Evolutionary conservation across 2,113 vertebrate species (phyloP).

Genomic region (Hippocampus guttulatus): DNA sequence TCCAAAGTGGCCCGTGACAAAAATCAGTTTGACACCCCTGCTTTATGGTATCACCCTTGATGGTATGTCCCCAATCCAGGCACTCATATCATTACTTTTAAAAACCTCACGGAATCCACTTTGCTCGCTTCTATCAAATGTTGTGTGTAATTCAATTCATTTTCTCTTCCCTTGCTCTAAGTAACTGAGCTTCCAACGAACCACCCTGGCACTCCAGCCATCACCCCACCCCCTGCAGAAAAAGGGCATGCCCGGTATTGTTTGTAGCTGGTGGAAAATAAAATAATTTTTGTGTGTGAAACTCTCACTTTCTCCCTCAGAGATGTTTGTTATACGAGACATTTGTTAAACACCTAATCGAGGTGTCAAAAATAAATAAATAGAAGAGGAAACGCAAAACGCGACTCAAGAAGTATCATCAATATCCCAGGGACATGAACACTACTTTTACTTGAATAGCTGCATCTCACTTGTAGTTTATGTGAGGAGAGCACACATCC

Average conservation of each 20-base stretch:
- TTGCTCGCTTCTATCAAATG: conserved; percentile 49
- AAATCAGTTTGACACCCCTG: background rate
- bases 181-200: conserved; percentile 8
- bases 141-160: conserved; percentile 36
- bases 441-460: background rate
- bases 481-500: background rate
- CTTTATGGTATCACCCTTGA: conserved; percentile 8
- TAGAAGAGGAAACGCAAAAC: background rate
- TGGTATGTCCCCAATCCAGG: conserved; percentile 12
- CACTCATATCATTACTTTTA: conserved; percentile 28
- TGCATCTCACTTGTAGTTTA: background rate
- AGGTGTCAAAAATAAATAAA: conserved; percentile 10
- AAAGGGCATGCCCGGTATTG: background rate
- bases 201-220: no score
- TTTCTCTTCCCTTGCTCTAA: conserved; percentile 11
- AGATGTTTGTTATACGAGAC: conserved; percentile 14
- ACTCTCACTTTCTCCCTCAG: background rate
- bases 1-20: no score
- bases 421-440: background rate
- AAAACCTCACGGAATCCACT: conserved; percentile 29
- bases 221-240: background rate
- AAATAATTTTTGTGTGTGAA: background rate
- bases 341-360: conserved; percentile 42
- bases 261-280: conserved; percentile 10
- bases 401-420: background rate